A percentile compares a stretch with the other conserved stretches of the same genome.
Evolutionary conservation across 2,113 vertebrate species (phyloP).

Genomic region (Callorhinus ursinus): DNA sequence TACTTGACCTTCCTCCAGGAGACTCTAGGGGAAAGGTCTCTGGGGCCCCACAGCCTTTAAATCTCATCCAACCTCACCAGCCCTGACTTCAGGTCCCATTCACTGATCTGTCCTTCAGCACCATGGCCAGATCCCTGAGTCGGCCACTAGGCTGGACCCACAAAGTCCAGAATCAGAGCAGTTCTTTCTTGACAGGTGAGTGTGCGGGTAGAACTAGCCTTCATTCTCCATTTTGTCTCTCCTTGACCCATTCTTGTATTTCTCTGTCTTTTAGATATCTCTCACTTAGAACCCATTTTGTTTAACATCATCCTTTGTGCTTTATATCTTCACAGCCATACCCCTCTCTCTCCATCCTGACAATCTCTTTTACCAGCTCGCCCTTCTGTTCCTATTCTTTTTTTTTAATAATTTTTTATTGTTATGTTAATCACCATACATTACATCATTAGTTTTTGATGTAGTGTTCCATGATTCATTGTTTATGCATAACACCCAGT

Average conservation of each 20-base stretch:
- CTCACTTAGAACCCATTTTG: neutral
- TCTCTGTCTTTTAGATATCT: neutral
- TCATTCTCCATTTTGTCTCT: neutral
- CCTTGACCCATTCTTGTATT: neutral
- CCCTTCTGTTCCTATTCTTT: neutral
- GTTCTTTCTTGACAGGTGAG: neutral
- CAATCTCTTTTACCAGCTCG: neutral
- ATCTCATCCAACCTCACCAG: neutral
- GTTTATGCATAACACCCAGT: no score
- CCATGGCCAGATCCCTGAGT: neutral
- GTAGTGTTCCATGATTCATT: no score
- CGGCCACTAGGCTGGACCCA: no score
- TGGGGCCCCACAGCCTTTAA: neutral
- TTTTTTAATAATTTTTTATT: no score
- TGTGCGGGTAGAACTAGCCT: neutral
- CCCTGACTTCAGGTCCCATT: neutral
- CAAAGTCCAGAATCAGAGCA: neutral
- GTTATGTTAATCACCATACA: no score
- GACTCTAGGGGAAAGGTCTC: neutral
- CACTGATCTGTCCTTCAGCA: neutral
- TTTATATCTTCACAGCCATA: neutral
- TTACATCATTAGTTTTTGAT: no score
- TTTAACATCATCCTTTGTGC: neutral
- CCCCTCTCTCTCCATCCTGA: neutral
- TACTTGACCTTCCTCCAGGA: neutral